Evolutionary conservation across 2,113 vertebrate species (phyloP).

Genomic region (Plestiodon gilberti): DNA sequence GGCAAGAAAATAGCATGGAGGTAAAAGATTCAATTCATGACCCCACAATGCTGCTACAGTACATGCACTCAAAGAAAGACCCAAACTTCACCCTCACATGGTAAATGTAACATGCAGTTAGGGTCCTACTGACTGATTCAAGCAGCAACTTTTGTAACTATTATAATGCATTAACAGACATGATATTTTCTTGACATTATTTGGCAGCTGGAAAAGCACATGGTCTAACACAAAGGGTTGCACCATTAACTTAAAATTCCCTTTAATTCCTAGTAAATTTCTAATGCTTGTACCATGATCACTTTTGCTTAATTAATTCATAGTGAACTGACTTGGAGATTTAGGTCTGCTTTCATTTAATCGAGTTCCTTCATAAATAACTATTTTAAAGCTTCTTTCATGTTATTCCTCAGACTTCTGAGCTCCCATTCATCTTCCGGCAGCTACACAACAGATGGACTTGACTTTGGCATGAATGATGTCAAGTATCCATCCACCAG

Average conservation of each 20-base stretch:
- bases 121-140: accelerated
- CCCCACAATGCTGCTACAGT: too few relatives aligned
- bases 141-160: neutral
- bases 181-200: neutral
- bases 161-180: neutral
- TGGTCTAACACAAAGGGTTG: neutral
- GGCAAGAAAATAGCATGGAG: too few relatives aligned
- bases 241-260: conserved; percentile 34
- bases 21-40: too few relatives aligned
- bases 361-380: conserved; percentile 50
- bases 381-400: conserved; percentile 31
- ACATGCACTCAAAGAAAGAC: too few relatives aligned
- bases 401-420: conserved; percentile 41
- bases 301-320: conserved; percentile 49
- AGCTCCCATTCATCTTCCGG: conserved; percentile 22
- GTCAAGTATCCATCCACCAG: conserved; percentile 20
- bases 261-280: conserved; percentile 42
- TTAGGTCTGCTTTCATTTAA: conserved; percentile 39
- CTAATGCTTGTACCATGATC: neutral
- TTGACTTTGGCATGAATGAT: conserved; percentile 13
- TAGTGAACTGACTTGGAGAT: conserved; percentile 37
- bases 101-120: too few relatives aligned
- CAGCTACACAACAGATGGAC: conserved; percentile 41
- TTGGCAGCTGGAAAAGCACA: conserved; percentile 17
- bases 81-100: too few relatives aligned